phyloP scores from a whole-genome alignment of 2,113 vertebrate genomes.

The Melierax canorus region DNA sequence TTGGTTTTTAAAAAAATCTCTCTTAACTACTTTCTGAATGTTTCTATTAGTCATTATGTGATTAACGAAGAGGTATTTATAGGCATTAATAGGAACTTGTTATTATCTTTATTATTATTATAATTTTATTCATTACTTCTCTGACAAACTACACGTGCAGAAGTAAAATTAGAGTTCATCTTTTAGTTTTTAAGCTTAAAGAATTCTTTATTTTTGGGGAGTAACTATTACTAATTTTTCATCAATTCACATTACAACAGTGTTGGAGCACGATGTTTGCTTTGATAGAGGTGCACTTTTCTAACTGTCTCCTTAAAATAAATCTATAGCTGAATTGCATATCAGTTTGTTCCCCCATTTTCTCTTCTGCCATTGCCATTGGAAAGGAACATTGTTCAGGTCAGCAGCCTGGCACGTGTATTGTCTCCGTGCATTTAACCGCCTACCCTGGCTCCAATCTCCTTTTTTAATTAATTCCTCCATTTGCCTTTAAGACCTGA shows the following conservation, averaged over 20 bases:
- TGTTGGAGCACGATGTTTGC: background rate
- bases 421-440: background rate
- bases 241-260: background rate
- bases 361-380: background rate
- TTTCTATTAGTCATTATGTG: slow-evolving; percentile 50
- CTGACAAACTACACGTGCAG: slow-evolving; percentile 11
- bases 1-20: slow-evolving; percentile 52
- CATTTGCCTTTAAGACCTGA: background rate
- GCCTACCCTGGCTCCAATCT: background rate
- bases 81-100: background rate
- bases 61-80: background rate
- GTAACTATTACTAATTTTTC: background rate
- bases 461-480: slow-evolving; percentile 3
- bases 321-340: background rate
- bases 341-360: background rate
- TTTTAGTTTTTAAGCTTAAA: background rate
- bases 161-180: slow-evolving; percentile 28
- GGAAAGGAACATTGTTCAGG: background rate
- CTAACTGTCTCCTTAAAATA: background rate
- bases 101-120: slow-evolving; percentile 31
- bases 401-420: background rate
- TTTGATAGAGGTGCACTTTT: background rate
- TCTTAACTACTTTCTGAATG: slow-evolving; percentile 60
- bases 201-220: background rate
- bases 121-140: background rate